Percentiles rank a stretch among this genome's conserved stretches.
phyloP scores from a whole-genome alignment of 2,113 vertebrate genomes.

The pig (Sus scrofa) region T2T-Sscrofa CM000824.6:216677501-216678000 shows the following conservation, averaged over 20 bases:
- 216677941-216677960: neutral
- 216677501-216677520: neutral
- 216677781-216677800: neutral
- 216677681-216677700: neutral
- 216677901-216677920: neutral
- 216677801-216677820: neutral
- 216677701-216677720: neutral
- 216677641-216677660: neutral
- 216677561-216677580: neutral
- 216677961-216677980: neutral
- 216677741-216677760: neutral
- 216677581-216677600: neutral
- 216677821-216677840: neutral
- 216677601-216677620: neutral
- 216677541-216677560: neutral
- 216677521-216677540: neutral
- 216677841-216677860: neutral
- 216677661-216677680: neutral
- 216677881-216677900: neutral
- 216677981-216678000: neutral
- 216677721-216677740: neutral
- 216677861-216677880: neutral
- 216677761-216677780: neutral
- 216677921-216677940: neutral
- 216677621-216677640: neutral